phyloP scores from a whole-genome alignment of 2,113 vertebrate species.

The Ovibos moschatus region DNA sequence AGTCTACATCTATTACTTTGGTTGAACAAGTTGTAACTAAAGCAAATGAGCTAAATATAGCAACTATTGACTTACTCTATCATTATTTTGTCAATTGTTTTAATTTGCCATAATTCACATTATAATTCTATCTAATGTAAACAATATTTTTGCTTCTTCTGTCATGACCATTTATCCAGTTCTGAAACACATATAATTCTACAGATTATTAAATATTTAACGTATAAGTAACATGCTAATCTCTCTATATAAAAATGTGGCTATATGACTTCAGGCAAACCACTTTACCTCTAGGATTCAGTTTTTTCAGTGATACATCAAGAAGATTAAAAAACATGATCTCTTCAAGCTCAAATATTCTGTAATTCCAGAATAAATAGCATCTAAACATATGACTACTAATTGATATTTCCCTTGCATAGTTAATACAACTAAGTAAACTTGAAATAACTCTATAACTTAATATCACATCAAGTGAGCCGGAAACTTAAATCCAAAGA shows the following conservation, averaged over 20 bases:
- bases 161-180: background rate
- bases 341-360: constrained; percentile 3
- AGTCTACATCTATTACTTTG: background rate
- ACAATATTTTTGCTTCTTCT: background rate
- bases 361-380: constrained; percentile 17
- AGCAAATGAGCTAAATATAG: background rate
- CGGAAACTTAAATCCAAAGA: constrained; percentile 32
- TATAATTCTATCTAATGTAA: background rate
- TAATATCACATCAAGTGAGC: background rate
- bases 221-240: background rate
- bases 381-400: background rate
- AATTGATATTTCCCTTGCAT: background rate
- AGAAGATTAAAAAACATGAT: background rate
- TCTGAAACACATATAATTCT: background rate
- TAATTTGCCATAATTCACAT: background rate
- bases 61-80: background rate
- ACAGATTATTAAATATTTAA: background rate
- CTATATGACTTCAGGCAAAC: background rate
- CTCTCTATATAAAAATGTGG: background rate
- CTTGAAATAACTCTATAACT: background rate
- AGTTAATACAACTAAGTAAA: background rate
- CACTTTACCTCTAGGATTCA: background rate
- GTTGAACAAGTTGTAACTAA: background rate
- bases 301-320: background rate
- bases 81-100: background rate